Evolutionary conservation across 2,797 vertebrate genomes (phyloP), one percentile per base, ranked within the genome.

Genomic region (Neomorphus geoffroyi): DNA sequence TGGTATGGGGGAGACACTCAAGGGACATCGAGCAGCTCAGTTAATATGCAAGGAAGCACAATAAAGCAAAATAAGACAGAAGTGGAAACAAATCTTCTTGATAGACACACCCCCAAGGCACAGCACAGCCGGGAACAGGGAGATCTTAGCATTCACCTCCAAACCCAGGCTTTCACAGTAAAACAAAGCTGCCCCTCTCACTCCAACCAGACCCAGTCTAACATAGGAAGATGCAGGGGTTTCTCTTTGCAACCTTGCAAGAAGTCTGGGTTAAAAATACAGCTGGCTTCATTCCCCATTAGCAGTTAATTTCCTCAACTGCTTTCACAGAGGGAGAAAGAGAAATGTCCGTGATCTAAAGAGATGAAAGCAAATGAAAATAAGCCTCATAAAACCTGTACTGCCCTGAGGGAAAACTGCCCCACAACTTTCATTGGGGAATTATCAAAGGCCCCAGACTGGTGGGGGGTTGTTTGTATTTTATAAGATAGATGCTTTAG

Each of bases 1-100:
- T 98, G 97, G 96, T 87, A 93, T 61, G 96, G 94, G 92, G 96
- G 98, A 97, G 96, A 95, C 73, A 94, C 97, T 96, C 97, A 92
- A 97, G 92, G 93, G 96, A 97, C 90, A 87, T 37, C 16, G 61
- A 10, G n/a, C 73, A 88, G 90, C 61, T 79, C 61, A 62, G 71
- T 85, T 84, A 93, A 81, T 66, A 75, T 39, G 65, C 92, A 96
- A 93, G 57, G 78, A 91, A 54, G 69, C 33, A n/a, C 32, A 91
- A 78, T 33, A 88, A 96, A 94, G 75, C 70, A 88, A 95, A 96
- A 87, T 30, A 58, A 64, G 61, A 75, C 18, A 82, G 78, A 56
- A 78, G 64, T 84, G 79, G 91, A 95, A 97, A 93, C 64, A 90
- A 87, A 72, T 70, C 74, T 56, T 87, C 80, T 81, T 21, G 39